Evolutionary conservation across 2,113 vertebrate species (phyloP).

Genomic region (Leuciscus idus): DNA sequence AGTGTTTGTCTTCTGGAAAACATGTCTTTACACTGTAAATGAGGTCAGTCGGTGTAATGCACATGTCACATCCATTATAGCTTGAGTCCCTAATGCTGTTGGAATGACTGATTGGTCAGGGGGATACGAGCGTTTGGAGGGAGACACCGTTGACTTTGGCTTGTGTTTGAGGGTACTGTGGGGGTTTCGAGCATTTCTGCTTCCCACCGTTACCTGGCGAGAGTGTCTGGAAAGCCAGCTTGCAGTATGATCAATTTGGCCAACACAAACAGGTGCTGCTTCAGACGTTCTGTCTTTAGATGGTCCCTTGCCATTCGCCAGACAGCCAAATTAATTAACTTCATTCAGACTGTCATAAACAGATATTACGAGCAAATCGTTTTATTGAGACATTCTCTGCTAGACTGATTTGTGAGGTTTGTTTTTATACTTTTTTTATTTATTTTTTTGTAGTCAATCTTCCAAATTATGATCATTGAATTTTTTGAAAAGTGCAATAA

Average conservation of each 20-base stretch:
- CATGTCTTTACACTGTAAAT: background rate
- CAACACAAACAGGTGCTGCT: conserved; percentile 62
- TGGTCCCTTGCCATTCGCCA: conserved; percentile 50
- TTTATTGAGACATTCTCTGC: conserved; percentile 48
- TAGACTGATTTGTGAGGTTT: conserved; percentile 4
- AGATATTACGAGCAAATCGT: conserved; percentile 55
- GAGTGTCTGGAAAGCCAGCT: conserved; percentile 41
- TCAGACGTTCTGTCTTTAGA: conserved; percentile 39
- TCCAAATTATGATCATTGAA: background rate
- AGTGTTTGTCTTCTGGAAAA: background rate
- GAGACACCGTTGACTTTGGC: conserved; percentile 63
- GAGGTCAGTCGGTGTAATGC: background rate
- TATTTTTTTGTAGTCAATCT: background rate
- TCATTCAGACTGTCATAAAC: conserved; percentile 67
- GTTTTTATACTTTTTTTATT: no score
- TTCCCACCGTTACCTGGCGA: conserved; percentile 58
- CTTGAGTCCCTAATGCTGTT: background rate
- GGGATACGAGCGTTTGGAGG: background rate
- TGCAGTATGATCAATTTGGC: conserved; percentile 17
- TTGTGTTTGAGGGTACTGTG: conserved; percentile 33
- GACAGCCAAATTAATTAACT: conserved; percentile 66
- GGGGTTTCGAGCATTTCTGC: conserved; percentile 52
- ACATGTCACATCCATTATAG: conserved; percentile 25
- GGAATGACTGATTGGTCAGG: conserved; percentile 23
- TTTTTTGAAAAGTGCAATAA: background rate